phyloP scores from a whole-genome alignment of 2,888 invertebrate genomes.

The Rhagophthalmus giganteus region DNA sequence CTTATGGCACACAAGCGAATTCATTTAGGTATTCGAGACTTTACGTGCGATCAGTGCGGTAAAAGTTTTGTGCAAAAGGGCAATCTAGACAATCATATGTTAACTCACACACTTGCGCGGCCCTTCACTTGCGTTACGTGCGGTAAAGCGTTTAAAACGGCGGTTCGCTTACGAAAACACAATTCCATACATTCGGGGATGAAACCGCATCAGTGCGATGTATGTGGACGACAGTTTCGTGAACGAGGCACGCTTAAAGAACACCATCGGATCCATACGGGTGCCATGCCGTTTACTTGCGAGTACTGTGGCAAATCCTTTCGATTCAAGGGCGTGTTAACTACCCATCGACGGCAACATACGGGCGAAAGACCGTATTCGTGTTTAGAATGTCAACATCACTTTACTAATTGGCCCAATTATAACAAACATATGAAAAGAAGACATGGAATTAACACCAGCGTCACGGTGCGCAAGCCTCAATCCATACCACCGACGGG shows the following conservation, averaged over 20 bases:
- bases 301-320: slow-evolving; percentile 76
- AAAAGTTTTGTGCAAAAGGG: slow-evolving; percentile 64
- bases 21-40: slow-evolving; percentile 60
- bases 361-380: slow-evolving; percentile 73
- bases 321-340: slow-evolving; percentile 74
- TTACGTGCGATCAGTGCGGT: slow-evolving; percentile 62
- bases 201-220: slow-evolving; percentile 65
- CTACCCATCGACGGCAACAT: slow-evolving; percentile 74
- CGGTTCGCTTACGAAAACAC: slow-evolving; percentile 61
- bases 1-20: slow-evolving; percentile 62
- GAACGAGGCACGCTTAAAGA: slow-evolving; percentile 73
- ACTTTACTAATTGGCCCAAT: slow-evolving; percentile 82
- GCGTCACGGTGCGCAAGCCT: slow-evolving; percentile 53
- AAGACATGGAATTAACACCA: slow-evolving; percentile 63
- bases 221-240: slow-evolving; percentile 65
- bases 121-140: slow-evolving; percentile 58
- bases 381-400: slow-evolving; percentile 71
- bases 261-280: slow-evolving; percentile 76
- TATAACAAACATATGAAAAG: slow-evolving; percentile 83
- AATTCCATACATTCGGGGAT: slow-evolving; percentile 61
- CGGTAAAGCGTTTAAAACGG: slow-evolving; percentile 62
- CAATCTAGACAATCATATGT: slow-evolving; percentile 61
- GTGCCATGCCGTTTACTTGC: slow-evolving; percentile 76
- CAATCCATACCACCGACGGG: slow-evolving; percentile 55
- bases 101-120: slow-evolving; percentile 59